Evolutionary conservation across 2,797 vertebrate genomes (phyloP).

Genomic region (Telmatherina bonti): DNA sequence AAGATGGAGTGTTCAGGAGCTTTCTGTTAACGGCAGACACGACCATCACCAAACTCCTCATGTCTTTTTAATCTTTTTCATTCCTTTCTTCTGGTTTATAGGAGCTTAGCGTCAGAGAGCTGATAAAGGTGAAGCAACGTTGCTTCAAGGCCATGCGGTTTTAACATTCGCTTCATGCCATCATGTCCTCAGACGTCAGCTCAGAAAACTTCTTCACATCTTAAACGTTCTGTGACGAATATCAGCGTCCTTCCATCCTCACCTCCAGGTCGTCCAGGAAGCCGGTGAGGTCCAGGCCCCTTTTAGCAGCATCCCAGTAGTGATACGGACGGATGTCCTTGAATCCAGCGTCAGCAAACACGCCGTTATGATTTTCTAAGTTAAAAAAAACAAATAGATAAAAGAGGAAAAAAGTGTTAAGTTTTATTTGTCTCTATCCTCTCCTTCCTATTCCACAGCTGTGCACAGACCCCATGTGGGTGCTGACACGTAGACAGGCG

Average conservation of each 20-base stretch:
- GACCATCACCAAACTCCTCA: too few relatives aligned
- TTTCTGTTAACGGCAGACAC: slow-evolving; percentile 73
- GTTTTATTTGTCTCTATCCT: not conserved
- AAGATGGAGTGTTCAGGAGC: slow-evolving; percentile 93
- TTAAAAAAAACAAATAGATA: too few relatives aligned
- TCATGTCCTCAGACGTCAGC: too few relatives aligned
- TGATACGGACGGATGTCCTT: slow-evolving; percentile 92
- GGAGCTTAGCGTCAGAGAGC: not conserved
- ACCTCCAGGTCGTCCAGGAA: slow-evolving; percentile 94
- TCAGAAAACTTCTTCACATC: too few relatives aligned
- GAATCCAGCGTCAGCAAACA: slow-evolving; percentile 93
- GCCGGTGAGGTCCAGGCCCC: slow-evolving; percentile 90
- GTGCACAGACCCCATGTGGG: slow-evolving; percentile 90
- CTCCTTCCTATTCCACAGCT: not conserved
- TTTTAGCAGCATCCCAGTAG: slow-evolving; percentile 93
- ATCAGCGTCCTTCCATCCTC: slow-evolving; percentile 15
- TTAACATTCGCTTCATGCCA: too few relatives aligned
- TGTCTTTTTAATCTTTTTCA: too few relatives aligned
- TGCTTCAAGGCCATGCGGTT: not conserved
- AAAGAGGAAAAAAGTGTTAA: not conserved
- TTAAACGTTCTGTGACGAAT: too few relatives aligned
- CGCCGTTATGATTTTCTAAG: slow-evolving; percentile 94
- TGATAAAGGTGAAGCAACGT: not conserved
- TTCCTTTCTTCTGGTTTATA: too few relatives aligned
- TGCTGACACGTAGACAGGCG: slow-evolving; percentile 92